Percentiles rank a stretch among this genome's conserved stretches.
phyloP scores from a whole-genome alignment of 2,113 vertebrate genomes.

The Leucoraja erinaceus region DNA sequence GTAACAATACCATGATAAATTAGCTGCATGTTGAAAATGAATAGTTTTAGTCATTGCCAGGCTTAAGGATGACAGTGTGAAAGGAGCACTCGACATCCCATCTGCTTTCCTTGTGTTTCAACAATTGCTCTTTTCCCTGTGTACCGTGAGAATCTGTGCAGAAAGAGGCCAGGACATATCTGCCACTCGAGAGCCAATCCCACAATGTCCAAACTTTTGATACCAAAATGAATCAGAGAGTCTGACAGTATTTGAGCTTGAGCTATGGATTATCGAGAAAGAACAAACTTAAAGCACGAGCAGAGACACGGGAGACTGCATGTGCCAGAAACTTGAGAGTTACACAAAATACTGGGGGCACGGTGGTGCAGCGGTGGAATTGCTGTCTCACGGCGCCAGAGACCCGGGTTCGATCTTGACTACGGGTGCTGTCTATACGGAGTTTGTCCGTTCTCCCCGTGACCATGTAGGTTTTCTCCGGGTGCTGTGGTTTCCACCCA shows the following conservation, averaged over 20 bases:
- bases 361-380: too few species aligned
- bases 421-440: too few species aligned
- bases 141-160: neutral
- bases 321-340: too few species aligned
- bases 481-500: too few species aligned
- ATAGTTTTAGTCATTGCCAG: neutral
- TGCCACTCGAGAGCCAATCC: neutral
- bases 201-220: neutral
- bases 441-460: too few species aligned
- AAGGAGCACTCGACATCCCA: neutral
- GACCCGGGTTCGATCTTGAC: too few species aligned
- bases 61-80: neutral
- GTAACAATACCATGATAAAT: slow-evolving; percentile 11
- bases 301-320: too few species aligned
- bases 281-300: neutral
- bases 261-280: neutral
- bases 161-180: neutral
- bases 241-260: neutral
- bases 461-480: too few species aligned
- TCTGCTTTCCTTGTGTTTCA: neutral
- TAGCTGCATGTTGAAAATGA: neutral
- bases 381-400: too few species aligned
- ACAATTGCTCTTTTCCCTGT: neutral
- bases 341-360: too few species aligned
- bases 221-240: neutral